Base-by-base conservation (phyloP, 2,888 invertebrate genomes). In the Diplazon laetatorius region DNA sequence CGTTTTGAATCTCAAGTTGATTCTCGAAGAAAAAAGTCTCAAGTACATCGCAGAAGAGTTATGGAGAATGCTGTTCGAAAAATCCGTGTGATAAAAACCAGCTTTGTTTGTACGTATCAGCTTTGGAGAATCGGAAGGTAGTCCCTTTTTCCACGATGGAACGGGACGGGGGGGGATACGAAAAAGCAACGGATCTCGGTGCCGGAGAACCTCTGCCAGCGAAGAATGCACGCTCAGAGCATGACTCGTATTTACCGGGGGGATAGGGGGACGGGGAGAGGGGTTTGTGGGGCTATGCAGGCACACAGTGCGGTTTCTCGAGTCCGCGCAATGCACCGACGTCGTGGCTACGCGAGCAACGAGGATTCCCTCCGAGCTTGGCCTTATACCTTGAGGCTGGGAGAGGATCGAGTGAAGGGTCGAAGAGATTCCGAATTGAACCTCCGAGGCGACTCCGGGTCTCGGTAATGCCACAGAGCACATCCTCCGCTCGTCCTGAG, bases 191-290 rank as follows among this genome's bases (percentile, higher is more conserved):
- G n/a, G n/a, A n/a, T n/a, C n/a, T n/a, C n/a, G n/a, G n/a, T 37
- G 73, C 73, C 48, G 83, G 85, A 86, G 86, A 87, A 85, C 85
- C 87, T 83, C 86, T 85, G 85, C 80, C 35, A 66, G 42, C 76
- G 78, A 84, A 84, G 87, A 87, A 87, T 87, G 87, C 84, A 85
- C 86, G 84, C 82, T 83, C 63, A 77, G 80, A 85, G 87, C 87
- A 87, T 87, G 87, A 87, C 87, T 87, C 84, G 87, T 84, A 84
- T 87, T 86, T 85, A 85, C 86, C 80, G 2, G 4, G 30, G 79
- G n/a, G n/a, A n/a, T n/a, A n/a, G n/a, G n/a, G n/a, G n/a, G n/a
- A n/a, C n/a, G n/a, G n/a, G n/a, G n/a, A n/a, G n/a, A n/a, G n/a
- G n/a, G n/a, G n/a, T n/a, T n/a, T n/a, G n/a, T n/a, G n/a, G 84